A percentile compares a stretch with the other conserved stretches of the same genome.
Conservation (phyloP, 1,140 invertebrate species). For the Anoplolepis gracilipes region DNA sequence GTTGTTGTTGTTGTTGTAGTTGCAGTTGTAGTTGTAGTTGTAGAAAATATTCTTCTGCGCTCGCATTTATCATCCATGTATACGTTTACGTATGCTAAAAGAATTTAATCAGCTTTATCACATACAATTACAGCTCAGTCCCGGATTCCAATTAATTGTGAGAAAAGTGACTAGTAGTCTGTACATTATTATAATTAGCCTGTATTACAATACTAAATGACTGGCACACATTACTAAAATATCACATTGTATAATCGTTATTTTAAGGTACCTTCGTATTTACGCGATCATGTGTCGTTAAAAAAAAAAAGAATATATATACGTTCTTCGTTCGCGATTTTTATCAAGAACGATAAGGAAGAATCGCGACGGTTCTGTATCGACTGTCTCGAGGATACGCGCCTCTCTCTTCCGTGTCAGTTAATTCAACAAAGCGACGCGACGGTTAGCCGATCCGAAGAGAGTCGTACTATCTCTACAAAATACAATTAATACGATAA, state of each 20-base stretch:
- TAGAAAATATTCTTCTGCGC: background rate
- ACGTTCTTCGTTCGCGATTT: background rate
- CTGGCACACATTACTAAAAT: constrained; percentile 31
- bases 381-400: background rate
- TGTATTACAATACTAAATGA: constrained; percentile 26
- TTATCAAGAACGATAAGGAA: background rate
- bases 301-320: constrained; percentile 20
- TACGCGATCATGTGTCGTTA: constrained; percentile 17
- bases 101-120: constrained; percentile 24
- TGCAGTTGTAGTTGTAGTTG: background rate
- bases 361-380: constrained; percentile 30
- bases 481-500: constrained; percentile 59
- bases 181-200: background rate
- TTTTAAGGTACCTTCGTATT: constrained; percentile 36
- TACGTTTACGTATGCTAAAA: background rate
- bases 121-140: constrained; percentile 8
- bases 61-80: background rate
- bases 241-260: constrained; percentile 44
- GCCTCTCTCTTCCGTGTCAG: background rate
- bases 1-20: background rate
- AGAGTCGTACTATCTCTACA: constrained; percentile 29
- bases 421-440: constrained; percentile 44
- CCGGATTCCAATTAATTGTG: constrained; percentile 17
- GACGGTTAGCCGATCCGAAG: background rate
- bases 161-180: constrained; percentile 48